phyloP scores from a whole-genome alignment of 2,888 invertebrate genomes.

The Nineta flava region DNA sequence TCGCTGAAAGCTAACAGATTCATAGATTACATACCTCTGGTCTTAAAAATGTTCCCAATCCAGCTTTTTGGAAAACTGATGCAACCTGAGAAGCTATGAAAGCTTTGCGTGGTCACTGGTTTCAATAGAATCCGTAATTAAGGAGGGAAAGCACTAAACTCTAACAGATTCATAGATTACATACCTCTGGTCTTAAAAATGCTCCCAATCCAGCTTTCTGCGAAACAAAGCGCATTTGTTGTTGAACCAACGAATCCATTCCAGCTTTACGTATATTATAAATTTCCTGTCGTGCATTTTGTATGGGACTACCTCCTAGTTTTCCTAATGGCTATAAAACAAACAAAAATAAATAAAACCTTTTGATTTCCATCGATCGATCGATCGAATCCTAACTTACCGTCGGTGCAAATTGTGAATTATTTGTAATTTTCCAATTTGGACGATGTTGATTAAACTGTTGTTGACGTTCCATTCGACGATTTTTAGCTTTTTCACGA shows the following conservation, averaged over 20 bases:
- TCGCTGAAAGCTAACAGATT: too few relatives aligned
- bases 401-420: constrained; percentile 63
- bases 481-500: constrained; percentile 55
- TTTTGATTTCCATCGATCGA: not conserved
- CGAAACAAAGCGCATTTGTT: constrained; percentile 15
- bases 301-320: constrained; percentile 31
- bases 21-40: too few relatives aligned
- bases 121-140: too few relatives aligned
- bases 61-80: too few relatives aligned
- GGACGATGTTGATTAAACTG: constrained; percentile 31
- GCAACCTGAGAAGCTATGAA: too few relatives aligned
- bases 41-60: too few relatives aligned
- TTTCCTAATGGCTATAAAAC: constrained; percentile 38
- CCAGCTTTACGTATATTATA: constrained; percentile 45
- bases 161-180: constrained; percentile 2
- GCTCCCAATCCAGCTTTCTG: constrained; percentile 26
- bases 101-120: too few relatives aligned
- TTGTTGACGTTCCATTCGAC: constrained; percentile 32
- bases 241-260: constrained; percentile 11
- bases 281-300: constrained; percentile 63
- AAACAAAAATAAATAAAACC: constrained; percentile 9
- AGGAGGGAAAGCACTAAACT: too few relatives aligned
- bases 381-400: constrained; percentile 25
- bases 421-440: constrained; percentile 52
- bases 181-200: constrained; percentile 32